These are phyloP conservation scores for Myotis planiceps DNA, from an alignment of 2,797 vertebrate genomes.

Conservation along the genomic window DNA sequence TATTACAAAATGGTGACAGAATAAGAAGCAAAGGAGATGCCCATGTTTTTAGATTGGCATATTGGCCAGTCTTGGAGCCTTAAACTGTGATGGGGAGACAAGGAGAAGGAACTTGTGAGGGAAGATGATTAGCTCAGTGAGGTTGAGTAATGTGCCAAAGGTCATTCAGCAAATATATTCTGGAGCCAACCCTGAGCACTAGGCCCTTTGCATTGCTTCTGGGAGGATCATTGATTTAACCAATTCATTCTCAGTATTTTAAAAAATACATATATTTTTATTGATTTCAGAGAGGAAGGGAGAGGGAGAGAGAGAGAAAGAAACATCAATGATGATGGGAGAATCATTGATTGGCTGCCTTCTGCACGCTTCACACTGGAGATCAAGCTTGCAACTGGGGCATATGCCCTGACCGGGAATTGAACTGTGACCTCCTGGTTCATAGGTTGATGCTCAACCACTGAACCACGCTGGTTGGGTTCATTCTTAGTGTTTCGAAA, in stretches of 20 bases:
- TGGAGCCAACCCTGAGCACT: not conserved
- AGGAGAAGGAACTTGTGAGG: constrained; percentile 18
- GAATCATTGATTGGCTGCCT: too few relatives aligned
- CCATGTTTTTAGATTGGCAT: not conserved
- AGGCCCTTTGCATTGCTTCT: not conserved
- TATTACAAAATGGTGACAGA: not conserved
- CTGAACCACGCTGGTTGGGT: too few relatives aligned
- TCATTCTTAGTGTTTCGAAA: constrained; percentile 23
- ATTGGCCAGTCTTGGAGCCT: not conserved
- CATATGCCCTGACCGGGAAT: too few relatives aligned
- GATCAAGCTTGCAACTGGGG: too few relatives aligned
- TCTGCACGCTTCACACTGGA: too few relatives aligned
- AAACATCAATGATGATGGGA: too few relatives aligned
- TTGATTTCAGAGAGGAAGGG: too few relatives aligned
- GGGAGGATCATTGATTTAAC: constrained; percentile 7
- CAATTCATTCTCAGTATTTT: not conserved
- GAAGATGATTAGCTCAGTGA: not conserved
- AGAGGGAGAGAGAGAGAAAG: too few relatives aligned
- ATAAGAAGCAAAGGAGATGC: not conserved
- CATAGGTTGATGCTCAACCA: too few relatives aligned
- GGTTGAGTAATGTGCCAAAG: constrained; percentile 43
- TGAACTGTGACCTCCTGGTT: too few relatives aligned
- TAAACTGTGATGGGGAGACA: not conserved
- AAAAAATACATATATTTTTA: too few relatives aligned
- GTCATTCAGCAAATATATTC: constrained; percentile 21